Evolutionary conservation across 2,113 vertebrate species (phyloP).

Genomic region (Spermophilus dauricus): DNA sequence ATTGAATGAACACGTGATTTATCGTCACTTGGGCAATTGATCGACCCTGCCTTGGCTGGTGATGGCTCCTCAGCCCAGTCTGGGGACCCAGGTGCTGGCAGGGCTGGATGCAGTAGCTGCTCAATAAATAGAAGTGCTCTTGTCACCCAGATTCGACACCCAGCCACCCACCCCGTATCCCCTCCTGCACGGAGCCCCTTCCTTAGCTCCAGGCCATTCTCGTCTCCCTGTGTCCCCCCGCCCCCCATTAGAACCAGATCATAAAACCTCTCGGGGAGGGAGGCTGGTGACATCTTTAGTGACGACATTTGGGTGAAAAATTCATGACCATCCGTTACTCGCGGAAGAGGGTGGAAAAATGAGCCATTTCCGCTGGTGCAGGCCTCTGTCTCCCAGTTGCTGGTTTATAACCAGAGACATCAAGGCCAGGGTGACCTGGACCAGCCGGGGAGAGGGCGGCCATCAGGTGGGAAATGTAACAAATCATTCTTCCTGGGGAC

Average conservation of each 20-base stretch:
- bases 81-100: neutral
- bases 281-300: conserved; percentile 80
- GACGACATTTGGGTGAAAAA: conserved; percentile 83
- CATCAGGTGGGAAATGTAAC: neutral
- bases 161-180: accelerated
- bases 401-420: neutral
- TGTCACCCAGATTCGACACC: accelerated
- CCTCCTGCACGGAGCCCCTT: accelerated
- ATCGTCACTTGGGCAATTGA: neutral
- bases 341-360: conserved; percentile 59
- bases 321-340: conserved; percentile 78
- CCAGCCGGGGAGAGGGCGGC: neutral
- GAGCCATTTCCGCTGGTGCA: neutral
- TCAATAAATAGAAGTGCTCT: neutral
- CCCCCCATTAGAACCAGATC: conserved; percentile 71
- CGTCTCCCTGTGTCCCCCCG: no score
- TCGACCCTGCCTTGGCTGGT: neutral
- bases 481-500: neutral
- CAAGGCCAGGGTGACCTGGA: neutral
- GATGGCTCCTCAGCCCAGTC: neutral
- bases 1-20: neutral
- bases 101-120: neutral
- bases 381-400: neutral
- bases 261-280: conserved; percentile 70
- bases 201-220: neutral